Conservation (phyloP, 2,797 vertebrate genomes). For the Fringilla coelebs region DNA sequence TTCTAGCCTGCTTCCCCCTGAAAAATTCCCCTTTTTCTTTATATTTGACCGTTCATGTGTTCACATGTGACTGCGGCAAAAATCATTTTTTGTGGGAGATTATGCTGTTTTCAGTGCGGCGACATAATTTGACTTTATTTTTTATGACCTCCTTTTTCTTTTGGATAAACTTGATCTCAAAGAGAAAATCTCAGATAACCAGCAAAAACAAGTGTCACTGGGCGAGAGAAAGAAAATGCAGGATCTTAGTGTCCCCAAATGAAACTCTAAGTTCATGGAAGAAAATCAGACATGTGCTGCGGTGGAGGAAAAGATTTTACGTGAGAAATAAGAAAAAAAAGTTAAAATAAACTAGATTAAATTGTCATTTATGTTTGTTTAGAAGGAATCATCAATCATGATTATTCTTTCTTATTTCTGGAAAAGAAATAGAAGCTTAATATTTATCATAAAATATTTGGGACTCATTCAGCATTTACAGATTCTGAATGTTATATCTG, state of each 20-base stretch:
- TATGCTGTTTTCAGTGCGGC: not conserved
- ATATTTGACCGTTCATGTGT: not conserved
- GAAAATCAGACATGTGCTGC: not conserved
- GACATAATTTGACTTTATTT: not conserved
- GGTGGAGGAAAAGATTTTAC: not conserved
- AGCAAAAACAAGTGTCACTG: not conserved
- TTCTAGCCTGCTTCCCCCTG: not conserved
- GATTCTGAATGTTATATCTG: not conserved
- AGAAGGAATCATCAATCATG: not conserved
- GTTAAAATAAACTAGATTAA: not conserved
- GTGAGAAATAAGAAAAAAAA: not conserved
- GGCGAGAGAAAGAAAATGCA: rapidly evolving
- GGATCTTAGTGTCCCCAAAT: not conserved
- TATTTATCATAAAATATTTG: not conserved
- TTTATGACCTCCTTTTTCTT: not conserved
- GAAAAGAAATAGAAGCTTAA: not conserved
- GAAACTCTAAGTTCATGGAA: not conserved
- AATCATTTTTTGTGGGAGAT: not conserved
- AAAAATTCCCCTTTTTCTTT: not conserved
- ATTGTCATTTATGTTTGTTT: not conserved
- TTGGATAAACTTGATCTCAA: not conserved
- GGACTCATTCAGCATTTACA: not conserved
- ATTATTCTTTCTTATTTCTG: not conserved
- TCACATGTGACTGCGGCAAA: not conserved
- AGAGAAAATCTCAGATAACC: not conserved